Evolutionary conservation across 2,797 vertebrate species (phyloP), one percentile per base, ranked within the genome.

Genomic region (Sparus aurata): DNA sequence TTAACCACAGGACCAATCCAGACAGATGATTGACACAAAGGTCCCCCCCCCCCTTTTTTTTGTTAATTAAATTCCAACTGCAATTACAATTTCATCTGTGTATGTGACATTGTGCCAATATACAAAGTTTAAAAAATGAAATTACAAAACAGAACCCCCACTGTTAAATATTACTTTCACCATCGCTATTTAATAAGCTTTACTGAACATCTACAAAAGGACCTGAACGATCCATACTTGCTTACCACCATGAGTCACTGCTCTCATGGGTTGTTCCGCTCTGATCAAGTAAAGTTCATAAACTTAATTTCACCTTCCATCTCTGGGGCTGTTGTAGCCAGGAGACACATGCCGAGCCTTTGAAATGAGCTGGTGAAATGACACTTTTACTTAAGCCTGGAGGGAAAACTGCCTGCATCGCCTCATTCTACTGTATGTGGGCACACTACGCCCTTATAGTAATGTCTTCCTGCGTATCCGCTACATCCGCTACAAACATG

Each of bases 271-370:
- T 68, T 65, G n/a, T 62, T 81, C 12, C 49, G 49, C 62, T 43
- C 65, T 69, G 83, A 87, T 84, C 80, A 85, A 76, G 45, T 79
- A 3, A 79, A 80, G 83, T 87, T 89, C 77, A 88, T 87, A 87
- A 91, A 92, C 90, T 91, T 77, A 60, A 86, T 77, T 92, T 92
- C 92, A 91, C 89, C 87, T 90, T 78, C n/a, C 54, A 72, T 70
- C 73, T 61, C 57, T 45, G 80, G 64, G 73, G 82, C 68, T 17
- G 57, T 64, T 66, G 79, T 63, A 71, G 82, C 85, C 82, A 85
- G 58, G 30, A 92, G 86, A 90, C 87, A 90, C 63, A 69, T 17
- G 57, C 54, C 1, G 52, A 75, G 79, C 78, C 85, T 91, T 93
- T 91, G 85, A 91, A 90, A 86, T 46, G 27, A 82, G 75, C 78